phyloP scores from a whole-genome alignment of 64 coral and sea anemone species.

The Stylophora pistillata region DNA sequence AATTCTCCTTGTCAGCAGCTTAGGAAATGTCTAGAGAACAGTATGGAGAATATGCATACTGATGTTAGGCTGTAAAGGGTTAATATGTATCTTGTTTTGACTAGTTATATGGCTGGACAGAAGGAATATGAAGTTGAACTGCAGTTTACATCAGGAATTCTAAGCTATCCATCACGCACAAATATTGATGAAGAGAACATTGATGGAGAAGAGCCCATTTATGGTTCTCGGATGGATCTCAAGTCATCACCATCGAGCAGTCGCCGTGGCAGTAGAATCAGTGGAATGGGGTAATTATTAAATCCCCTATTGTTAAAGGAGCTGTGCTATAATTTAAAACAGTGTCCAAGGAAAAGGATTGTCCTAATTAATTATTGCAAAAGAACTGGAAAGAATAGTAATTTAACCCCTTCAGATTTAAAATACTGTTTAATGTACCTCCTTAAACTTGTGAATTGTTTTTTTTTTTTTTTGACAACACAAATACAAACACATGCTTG shows the following conservation, averaged over 20 bases:
- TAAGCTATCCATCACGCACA: conserved; percentile 94
- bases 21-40: too few species aligned
- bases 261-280: conserved; percentile 78
- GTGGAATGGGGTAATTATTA: conserved; percentile 77
- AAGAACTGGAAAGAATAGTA: too few species aligned
- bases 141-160: conserved; percentile 91
- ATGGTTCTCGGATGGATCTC: conserved; percentile 81
- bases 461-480: too few species aligned
- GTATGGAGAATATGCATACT: too few species aligned
- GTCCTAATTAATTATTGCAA: too few species aligned
- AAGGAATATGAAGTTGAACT: conserved; percentile 98
- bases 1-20: too few species aligned
- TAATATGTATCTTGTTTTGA: not conserved
- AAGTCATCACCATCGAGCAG: conserved; percentile 64
- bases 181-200: conserved; percentile 92
- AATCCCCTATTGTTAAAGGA: not conserved
- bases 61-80: too few species aligned
- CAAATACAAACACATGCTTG: too few species aligned
- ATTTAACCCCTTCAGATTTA: too few species aligned
- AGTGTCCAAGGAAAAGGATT: too few species aligned
- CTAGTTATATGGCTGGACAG: conserved; percentile 97
- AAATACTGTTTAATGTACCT: too few species aligned
- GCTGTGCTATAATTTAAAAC: not conserved
- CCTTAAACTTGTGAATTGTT: too few species aligned
- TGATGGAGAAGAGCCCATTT: conserved; percentile 95